Evolutionary conservation across 1,140 invertebrate genomes (phyloP).

Genomic region (Drosophila quadrilineata): DNA sequence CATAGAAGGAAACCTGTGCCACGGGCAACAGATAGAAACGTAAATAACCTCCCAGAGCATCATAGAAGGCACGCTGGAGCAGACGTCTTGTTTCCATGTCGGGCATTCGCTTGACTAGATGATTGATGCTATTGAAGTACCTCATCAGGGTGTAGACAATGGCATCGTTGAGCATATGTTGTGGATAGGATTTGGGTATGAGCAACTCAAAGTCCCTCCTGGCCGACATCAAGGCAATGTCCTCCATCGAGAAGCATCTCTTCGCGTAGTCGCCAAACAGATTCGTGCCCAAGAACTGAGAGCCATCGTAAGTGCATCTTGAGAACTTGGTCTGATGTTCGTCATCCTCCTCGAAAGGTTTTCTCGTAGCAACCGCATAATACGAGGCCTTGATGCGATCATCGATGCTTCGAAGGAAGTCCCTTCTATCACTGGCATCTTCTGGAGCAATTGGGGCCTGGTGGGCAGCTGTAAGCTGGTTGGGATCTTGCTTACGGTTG

Average conservation of each 20-base stretch:
- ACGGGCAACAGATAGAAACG: constrained; percentile 63
- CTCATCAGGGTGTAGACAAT: constrained; percentile 53
- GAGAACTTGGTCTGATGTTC: neutral
- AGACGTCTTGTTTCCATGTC: constrained; percentile 31
- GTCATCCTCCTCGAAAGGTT: neutral
- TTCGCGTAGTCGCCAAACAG: constrained; percentile 55
- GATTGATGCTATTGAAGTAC: constrained; percentile 70
- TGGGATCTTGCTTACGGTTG: constrained; percentile 1
- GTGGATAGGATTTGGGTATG: constrained; percentile 50
- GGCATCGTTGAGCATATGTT: constrained; percentile 31
- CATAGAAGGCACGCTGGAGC: constrained; percentile 65
- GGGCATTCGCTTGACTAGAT: constrained; percentile 48
- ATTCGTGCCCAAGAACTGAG: constrained; percentile 67
- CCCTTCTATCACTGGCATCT: neutral
- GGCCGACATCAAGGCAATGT: constrained; percentile 60
- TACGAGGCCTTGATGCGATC: neutral
- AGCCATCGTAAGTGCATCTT: neutral
- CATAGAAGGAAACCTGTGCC: constrained; percentile 72
- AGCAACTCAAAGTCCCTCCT: constrained; percentile 68
- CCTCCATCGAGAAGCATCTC: constrained; percentile 72
- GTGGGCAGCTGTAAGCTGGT: neutral
- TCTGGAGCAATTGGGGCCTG: neutral
- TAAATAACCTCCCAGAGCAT: constrained; percentile 71
- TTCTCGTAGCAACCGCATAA: constrained; percentile 21
- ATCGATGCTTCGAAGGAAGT: constrained; percentile 20